A percentile compares a stretch with the other conserved stretches of the same genome.
phyloP scores from a whole-genome alignment of 2,113 vertebrate genomes.

The Paracanthobrama guichenoti region DNA sequence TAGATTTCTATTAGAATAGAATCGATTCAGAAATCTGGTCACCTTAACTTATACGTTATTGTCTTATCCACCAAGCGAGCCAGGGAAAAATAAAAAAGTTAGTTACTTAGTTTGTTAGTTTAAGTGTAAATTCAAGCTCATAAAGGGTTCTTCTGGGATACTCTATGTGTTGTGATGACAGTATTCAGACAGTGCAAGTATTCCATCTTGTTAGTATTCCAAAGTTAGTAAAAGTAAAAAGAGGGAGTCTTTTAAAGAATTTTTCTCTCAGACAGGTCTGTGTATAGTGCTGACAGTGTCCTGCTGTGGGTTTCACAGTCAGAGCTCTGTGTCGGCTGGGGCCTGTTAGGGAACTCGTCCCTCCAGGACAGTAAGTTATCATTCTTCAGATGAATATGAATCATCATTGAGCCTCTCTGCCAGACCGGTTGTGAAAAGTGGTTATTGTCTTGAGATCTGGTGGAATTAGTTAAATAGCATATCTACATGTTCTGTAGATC shows the following conservation, averaged over 20 bases:
- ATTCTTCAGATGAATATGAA: conserved; percentile 27
- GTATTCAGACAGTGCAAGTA: not conserved
- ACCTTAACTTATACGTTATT: not conserved
- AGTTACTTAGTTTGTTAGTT: not conserved
- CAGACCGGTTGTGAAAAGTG: not conserved
- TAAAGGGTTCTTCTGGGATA: not conserved
- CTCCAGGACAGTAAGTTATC: conserved; percentile 13
- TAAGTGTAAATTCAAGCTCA: not conserved
- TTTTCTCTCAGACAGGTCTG: conserved; percentile 2
- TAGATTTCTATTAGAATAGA: too few species aligned
- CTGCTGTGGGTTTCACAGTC: conserved; percentile 38
- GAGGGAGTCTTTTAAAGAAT: not conserved
- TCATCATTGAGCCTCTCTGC: not conserved
- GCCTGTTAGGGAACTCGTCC: conserved; percentile 19
- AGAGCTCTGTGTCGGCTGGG: conserved; percentile 27
- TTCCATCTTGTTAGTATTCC: conserved; percentile 12
- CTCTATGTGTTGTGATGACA: not conserved
- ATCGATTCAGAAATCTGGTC: not conserved
- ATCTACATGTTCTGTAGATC: not conserved
- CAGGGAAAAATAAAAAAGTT: too few species aligned
- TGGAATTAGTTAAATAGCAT: not conserved
- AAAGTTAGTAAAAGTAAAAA: conserved; percentile 2
- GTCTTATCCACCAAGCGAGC: too few species aligned
- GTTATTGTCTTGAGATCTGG: not conserved
- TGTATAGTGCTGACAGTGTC: conserved; percentile 35